These are phyloP conservation scores for Felis chaus DNA, from an alignment of 2,113 vertebrate genomes.

Conservation along the genomic window DNA sequence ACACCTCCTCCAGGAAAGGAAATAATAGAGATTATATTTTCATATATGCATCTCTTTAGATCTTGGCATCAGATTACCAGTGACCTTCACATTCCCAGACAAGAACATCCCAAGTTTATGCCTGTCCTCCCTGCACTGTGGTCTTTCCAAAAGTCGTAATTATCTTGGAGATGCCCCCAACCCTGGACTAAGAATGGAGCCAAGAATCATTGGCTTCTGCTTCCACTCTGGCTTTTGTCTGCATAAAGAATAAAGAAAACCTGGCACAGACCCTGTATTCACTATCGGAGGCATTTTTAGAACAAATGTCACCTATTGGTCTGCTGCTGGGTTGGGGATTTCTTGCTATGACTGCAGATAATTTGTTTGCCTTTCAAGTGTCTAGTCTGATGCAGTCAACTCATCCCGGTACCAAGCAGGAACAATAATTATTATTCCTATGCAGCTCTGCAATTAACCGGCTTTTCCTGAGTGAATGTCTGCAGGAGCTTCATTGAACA, in stretches of 20 bases:
- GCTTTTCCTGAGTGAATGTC: conserved; percentile 12
- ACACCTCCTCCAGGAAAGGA: background rate
- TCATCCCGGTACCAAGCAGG: background rate
- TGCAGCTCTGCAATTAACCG: background rate
- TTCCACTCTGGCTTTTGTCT: background rate
- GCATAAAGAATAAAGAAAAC: background rate
- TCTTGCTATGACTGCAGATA: background rate
- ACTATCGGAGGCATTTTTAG: background rate
- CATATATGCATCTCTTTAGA: background rate
- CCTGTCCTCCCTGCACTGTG: background rate
- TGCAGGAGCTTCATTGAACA: background rate
- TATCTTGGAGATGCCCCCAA: background rate
- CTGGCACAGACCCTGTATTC: background rate
- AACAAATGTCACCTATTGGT: background rate
- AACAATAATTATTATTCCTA: background rate
- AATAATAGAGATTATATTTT: background rate
- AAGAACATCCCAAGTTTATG: background rate
- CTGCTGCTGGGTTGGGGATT: background rate
- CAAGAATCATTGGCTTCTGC: background rate
- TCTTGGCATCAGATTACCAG: background rate
- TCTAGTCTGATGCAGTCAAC: background rate
- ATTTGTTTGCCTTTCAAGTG: background rate
- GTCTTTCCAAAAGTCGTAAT: background rate
- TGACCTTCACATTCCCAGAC: background rate
- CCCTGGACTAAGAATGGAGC: background rate